Evolutionary conservation across 2,888 invertebrate genomes (phyloP), one percentile per base, ranked within the genome.

Genomic region (Mellilla xanthometata): DNA sequence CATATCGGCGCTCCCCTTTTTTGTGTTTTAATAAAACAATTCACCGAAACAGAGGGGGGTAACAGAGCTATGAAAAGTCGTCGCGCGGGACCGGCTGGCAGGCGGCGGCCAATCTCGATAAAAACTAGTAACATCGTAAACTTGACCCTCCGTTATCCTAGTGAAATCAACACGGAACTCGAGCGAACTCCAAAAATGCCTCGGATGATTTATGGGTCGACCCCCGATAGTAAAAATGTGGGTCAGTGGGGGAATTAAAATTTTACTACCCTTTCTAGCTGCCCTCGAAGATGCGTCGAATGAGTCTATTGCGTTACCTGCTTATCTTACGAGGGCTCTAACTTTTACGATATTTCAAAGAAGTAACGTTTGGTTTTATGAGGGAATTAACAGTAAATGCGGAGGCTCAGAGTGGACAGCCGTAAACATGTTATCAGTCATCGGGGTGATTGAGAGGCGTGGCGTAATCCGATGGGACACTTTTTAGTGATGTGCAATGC

Each of bases 91-190:
- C n/a, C n/a, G n/a, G n/a, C n/a, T n/a, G n/a, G n/a, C n/a, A n/a
- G n/a, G n/a, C n/a, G n/a, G 45, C 47, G 72, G 72, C 69, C 77
- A 81, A 85, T 85, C 84, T 80, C 80, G 84, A 85, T 85, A 84
- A 84, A 78, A 83, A 77, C 76, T 69, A 71, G 75, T 66, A 58
- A 69, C 76, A 74, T 83, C 79, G 76, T 85, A 85, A 86, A 84
- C 76, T 76, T 76, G 79, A 82, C 85, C 85, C 79, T 72, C 69
- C 60, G 65, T 80, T 84, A 81, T 82, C 81, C 72, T 65, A 60
- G 58, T 57, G 68, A 66, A 76, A 84, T 81, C 81, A 76, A 81
- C 81, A 76, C 75, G 76, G 72, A 77, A 76, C 55, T 67, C 52
- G 58, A 58, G 57, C 60, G 52, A 62, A 64, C 52, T 60, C 62